phyloP scores from a whole-genome alignment of 2,888 invertebrate genomes.

The Andrena camellia region DNA sequence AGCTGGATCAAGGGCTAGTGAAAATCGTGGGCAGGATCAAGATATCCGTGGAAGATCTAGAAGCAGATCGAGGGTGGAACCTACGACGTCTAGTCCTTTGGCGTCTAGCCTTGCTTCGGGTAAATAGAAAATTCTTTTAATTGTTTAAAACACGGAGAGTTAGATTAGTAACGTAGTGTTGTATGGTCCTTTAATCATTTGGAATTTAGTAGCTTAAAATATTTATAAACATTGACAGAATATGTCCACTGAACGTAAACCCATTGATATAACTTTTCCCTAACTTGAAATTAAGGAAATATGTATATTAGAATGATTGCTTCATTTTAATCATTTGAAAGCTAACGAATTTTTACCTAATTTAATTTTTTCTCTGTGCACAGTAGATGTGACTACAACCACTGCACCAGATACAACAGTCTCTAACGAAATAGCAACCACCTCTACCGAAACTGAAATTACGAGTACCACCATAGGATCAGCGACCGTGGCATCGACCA shows the following conservation, averaged over 20 bases:
- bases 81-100: neutral
- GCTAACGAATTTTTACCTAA: neutral
- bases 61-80: slow-evolving; percentile 54
- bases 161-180: neutral
- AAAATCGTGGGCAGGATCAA: slow-evolving; percentile 52
- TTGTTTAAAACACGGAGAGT: neutral
- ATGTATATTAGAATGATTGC: too few relatives aligned
- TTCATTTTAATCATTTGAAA: neutral
- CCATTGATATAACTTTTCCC: neutral
- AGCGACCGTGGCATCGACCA: neutral
- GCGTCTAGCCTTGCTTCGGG: slow-evolving; percentile 24
- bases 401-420: slow-evolving; percentile 42
- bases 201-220: too few relatives aligned
- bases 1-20: slow-evolving; percentile 37
- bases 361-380: neutral
- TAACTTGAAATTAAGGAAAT: too few relatives aligned
- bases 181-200: neutral
- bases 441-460: slow-evolving; percentile 29
- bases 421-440: slow-evolving; percentile 18
- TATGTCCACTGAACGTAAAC: too few relatives aligned
- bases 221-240: too few relatives aligned
- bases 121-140: slow-evolving; percentile 24
- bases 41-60: slow-evolving; percentile 59
- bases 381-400: slow-evolving; percentile 43
- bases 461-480: slow-evolving; percentile 42